A percentile compares a stretch with the other conserved stretches of the same genome.
phyloP scores from a whole-genome alignment of 92 coral and sea anemone genomes.

The Zoanthus sociatus region DNA sequence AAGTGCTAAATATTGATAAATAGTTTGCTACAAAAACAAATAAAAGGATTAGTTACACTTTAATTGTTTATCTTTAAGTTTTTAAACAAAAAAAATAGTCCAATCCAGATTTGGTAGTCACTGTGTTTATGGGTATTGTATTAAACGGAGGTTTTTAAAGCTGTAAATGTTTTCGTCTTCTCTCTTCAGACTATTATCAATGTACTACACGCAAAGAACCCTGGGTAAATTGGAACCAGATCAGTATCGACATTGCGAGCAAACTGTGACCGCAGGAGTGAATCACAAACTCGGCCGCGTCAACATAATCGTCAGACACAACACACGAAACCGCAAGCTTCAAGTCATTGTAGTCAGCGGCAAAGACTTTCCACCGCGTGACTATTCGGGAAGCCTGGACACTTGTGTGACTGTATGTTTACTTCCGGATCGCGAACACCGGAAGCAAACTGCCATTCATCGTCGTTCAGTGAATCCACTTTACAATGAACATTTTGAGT shows the following conservation, averaged over 20 bases:
- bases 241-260: constrained; percentile 64
- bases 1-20: no score
- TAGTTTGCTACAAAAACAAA: no score
- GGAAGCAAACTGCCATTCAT: constrained; percentile 87
- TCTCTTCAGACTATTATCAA: constrained; percentile 67
- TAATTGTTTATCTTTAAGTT: no score
- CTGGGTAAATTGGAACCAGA: constrained; percentile 75
- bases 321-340: constrained; percentile 74
- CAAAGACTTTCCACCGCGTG: constrained; percentile 83
- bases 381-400: constrained; percentile 88
- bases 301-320: constrained; percentile 70
- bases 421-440: constrained; percentile 84
- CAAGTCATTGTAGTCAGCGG: constrained; percentile 76
- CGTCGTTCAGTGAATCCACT: constrained; percentile 83
- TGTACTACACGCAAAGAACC: constrained; percentile 75
- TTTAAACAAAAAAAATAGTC: no score
- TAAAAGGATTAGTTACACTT: no score
- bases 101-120: no score
- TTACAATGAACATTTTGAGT: constrained; percentile 82
- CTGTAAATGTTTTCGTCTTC: neutral
- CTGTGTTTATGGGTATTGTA: no score
- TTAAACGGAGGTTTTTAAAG: neutral
- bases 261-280: constrained; percentile 63
- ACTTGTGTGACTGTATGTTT: constrained; percentile 85
- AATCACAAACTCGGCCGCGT: constrained; percentile 75